phyloP scores from a whole-genome alignment of 2,797 vertebrate genomes.

The Acestrorhynchus altus region DNA sequence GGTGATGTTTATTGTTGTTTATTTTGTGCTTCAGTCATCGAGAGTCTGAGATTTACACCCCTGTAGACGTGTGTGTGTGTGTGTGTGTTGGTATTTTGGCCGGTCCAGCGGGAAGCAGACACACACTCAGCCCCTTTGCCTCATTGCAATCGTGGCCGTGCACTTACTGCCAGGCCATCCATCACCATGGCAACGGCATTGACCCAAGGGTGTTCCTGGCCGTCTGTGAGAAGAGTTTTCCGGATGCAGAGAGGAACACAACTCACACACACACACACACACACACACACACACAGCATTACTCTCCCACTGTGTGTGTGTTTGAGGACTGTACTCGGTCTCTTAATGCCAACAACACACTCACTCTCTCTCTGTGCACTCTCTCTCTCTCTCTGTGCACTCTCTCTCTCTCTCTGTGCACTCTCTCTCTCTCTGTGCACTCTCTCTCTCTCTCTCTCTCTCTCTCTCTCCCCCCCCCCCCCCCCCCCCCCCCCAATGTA shows the following conservation, averaged over 20 bases:
- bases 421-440: too few species aligned
- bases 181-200: slow-evolving; percentile 39
- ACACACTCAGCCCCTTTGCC: background rate
- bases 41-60: too few species aligned
- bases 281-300: background rate
- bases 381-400: background rate
- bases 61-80: background rate
- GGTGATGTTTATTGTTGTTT: too few species aligned
- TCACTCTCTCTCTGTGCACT: background rate
- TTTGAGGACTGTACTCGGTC: too few species aligned
- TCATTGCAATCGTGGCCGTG: background rate
- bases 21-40: too few species aligned
- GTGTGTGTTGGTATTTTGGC: background rate
- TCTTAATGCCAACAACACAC: too few species aligned
- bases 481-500: too few species aligned
- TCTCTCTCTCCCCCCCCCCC: background rate
- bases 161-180: background rate
- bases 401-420: background rate
- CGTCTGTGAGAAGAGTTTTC: slow-evolving; percentile 13
- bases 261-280: background rate
- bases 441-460: background rate
- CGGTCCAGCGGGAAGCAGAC: background rate
- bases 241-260: background rate
- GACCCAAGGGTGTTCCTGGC: slow-evolving; percentile 21
- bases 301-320: background rate